Conservation (phyloP, 2,888 invertebrate genomes). For the Drosophila austrosaltans region DNA sequence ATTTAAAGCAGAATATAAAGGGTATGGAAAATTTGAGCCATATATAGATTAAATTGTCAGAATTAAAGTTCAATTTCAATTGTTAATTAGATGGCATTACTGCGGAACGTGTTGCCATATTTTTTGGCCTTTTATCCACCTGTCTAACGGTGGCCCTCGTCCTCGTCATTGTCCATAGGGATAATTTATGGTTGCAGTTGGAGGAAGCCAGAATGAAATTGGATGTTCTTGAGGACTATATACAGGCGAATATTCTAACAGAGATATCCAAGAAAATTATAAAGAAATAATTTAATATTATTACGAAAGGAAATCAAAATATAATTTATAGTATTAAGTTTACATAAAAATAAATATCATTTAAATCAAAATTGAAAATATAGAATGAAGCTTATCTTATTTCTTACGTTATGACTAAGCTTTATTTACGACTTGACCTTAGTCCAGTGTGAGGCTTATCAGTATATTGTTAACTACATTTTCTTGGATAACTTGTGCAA, state of each 20-base stretch:
- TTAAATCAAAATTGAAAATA: not conserved
- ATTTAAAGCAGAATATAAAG: constrained; percentile 41
- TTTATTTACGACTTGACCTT: constrained; percentile 29
- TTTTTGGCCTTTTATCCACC: constrained; percentile 67
- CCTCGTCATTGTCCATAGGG: constrained; percentile 66
- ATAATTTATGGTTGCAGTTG: constrained; percentile 57
- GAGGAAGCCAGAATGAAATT: constrained; percentile 65
- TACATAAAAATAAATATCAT: not conserved
- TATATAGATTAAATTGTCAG: not conserved
- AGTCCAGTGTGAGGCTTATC: constrained; percentile 28
- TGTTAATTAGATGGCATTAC: constrained; percentile 55
- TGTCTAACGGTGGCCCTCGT: constrained; percentile 66
- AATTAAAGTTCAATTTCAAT: not conserved
- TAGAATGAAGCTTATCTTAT: not conserved
- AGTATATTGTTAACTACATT: constrained; percentile 2
- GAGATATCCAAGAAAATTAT: not conserved
- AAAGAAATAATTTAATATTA: not conserved
- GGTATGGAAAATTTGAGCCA: constrained; percentile 42
- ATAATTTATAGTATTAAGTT: not conserved
- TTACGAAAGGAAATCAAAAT: not conserved
- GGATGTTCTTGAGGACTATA: constrained; percentile 67
- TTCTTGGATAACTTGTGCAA: constrained; percentile 46
- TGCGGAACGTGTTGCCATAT: constrained; percentile 65
- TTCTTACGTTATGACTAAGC: constrained; percentile 24
- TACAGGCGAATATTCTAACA: constrained; percentile 37